Evolutionary conservation across 2,888 invertebrate genomes (phyloP).

Genomic region (Allygus modestus): DNA sequence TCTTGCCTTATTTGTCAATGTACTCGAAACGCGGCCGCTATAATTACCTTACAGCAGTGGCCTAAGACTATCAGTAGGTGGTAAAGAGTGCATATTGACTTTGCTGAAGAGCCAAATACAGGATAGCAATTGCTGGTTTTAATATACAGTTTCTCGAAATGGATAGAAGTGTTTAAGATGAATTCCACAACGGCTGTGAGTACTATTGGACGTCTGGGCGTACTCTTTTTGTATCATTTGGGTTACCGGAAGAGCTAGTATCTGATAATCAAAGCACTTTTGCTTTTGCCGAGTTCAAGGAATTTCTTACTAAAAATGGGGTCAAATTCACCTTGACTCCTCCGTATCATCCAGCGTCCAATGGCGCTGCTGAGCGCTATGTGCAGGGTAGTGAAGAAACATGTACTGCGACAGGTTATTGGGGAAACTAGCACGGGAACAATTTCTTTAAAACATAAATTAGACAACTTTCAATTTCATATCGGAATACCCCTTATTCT

Average conservation of each 20-base stretch:
- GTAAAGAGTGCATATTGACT: slow-evolving; percentile 31
- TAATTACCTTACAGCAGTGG: background rate
- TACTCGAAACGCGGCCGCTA: background rate
- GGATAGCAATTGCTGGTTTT: slow-evolving; percentile 31
- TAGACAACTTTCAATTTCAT: no score
- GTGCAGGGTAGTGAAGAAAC: no score
- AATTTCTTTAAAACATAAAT: no score
- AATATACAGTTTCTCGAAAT: slow-evolving; percentile 9
- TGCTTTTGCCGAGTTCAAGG: background rate
- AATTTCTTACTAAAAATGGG: background rate
- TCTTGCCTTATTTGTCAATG: background rate
- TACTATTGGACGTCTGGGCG: background rate
- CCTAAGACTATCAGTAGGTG: background rate
- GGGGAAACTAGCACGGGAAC: no score
- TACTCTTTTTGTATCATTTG: background rate
- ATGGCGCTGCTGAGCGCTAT: no score
- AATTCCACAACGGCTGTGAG: background rate
- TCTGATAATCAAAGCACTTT: background rate
- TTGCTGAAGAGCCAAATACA: background rate
- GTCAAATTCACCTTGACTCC: background rate
- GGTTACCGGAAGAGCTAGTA: slow-evolving; percentile 5
- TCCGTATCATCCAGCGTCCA: background rate
- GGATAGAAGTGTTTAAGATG: slow-evolving; percentile 25
- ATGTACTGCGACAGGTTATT: no score
- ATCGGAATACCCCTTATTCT: no score